These are phyloP conservation scores for Prionace glauca DNA, from an alignment of 2,797 vertebrate genomes.

Conservation along the genomic window DNA sequence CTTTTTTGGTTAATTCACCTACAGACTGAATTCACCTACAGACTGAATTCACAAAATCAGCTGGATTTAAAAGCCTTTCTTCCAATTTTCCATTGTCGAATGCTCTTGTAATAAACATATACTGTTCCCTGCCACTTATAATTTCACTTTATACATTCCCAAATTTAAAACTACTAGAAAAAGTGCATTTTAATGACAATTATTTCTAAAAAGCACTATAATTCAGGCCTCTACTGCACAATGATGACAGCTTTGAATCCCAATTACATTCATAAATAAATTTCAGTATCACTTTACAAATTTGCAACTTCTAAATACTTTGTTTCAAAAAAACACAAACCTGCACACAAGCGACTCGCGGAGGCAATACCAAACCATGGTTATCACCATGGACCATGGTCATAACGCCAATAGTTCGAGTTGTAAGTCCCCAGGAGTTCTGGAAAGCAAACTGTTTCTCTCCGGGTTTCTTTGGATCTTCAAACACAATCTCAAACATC, in stretches of 20 bases:
- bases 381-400: conserved; percentile 97
- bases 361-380: conserved; percentile 86
- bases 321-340: conserved; percentile 50
- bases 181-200: background rate
- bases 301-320: background rate
- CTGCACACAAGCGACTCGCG: conserved; percentile 87
- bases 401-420: conserved; percentile 91
- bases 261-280: background rate
- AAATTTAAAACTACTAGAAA: background rate
- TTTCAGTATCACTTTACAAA: background rate
- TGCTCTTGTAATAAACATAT: background rate
- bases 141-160: background rate
- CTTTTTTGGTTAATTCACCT: background rate
- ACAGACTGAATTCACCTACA: background rate
- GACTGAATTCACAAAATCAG: background rate
- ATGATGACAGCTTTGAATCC: background rate
- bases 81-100: background rate
- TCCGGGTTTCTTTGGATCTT: conserved; percentile 86
- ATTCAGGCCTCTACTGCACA: background rate
- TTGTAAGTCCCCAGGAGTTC: conserved; percentile 96
- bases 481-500: conserved; percentile 96
- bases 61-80: background rate
- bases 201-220: background rate
- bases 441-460: conserved; percentile 93
- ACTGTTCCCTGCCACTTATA: background rate